Base-by-base conservation (phyloP, 2,113 vertebrate genomes). In the Pelecanoides urinatrix region DNA sequence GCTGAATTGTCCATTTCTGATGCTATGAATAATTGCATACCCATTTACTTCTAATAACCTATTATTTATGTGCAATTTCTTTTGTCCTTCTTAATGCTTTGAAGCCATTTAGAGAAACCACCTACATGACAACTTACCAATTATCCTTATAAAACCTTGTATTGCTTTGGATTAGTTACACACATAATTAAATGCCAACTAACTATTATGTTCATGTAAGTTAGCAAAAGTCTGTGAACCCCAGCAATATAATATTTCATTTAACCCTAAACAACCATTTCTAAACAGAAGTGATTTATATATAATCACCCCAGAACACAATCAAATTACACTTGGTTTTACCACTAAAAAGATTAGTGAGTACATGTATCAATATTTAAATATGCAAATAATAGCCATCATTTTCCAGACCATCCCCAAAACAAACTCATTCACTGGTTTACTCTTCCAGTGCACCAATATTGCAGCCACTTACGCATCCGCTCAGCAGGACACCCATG, bases 41-140 rank as follows among this genome's bases (percentile, higher is more conserved):
- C 71, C 65, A 79, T 90, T 96, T 92, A 94, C 79, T 96, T 70
- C 73, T 91, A 94, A 96, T 91, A 96, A 70, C 91, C 71, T 92
- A 75, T 94, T 94, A 96, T 93, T 97, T 91, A 92, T 80, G 74
- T 86, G 67, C 45, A 58, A 73, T 94, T 95, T 94, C 74, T 91
- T 96, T 95, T 90, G 78, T 95, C 77, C 74, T 85, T 82, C 44
- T 94, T 92, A 96, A 83, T 73, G 42, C 49, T 90, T 23, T 42
- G 32, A 87, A 95, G 45, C 58, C 87, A 75, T 90, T 97, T 90
- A 95, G 62, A 95, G 71, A 92, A 94, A 88, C 45, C 50, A 91
- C 87, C 66, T 86, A 90, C 80, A 59, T 44, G 58, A 94, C 81
- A 88, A 63, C 55, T 83, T 94, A 94, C 58, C 55, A 91, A 88